Percentiles rank a stretch among this genome's conserved stretches.
Conservation (phyloP, 2,797 vertebrate genomes). For the Podarcis siculus region DNA sequence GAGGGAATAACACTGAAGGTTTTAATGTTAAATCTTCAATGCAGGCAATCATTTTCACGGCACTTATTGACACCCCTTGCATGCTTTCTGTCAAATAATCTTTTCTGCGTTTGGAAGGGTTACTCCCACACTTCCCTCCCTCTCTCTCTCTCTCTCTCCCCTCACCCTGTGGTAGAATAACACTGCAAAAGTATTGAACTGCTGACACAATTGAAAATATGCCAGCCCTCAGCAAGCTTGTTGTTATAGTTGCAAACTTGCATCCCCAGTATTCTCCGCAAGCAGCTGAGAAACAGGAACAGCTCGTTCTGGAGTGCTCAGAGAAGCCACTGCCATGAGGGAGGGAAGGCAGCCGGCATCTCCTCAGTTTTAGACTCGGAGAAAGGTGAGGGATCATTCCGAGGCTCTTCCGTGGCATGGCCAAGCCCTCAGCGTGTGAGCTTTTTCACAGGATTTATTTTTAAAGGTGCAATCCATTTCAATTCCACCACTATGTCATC, state of each 20-base stretch:
- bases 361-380: conserved; percentile 67
- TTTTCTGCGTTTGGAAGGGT: conserved; percentile 49
- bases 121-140: conserved; percentile 6
- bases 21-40: conserved; percentile 58
- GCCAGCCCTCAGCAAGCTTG: conserved; percentile 72
- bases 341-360: conserved; percentile 29
- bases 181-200: conserved; percentile 71
- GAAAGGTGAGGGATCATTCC: conserved; percentile 67
- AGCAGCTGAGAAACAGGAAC: conserved; percentile 70
- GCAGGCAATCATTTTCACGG: conserved; percentile 17
- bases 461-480: conserved; percentile 77
- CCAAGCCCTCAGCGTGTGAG: conserved; percentile 68
- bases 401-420: conserved; percentile 61
- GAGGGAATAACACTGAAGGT: conserved; percentile 34
- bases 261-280: conserved; percentile 65
- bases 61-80: conserved; percentile 47
- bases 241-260: conserved; percentile 74
- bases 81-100: conserved; percentile 58
- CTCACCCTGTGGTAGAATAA: conserved; percentile 55
- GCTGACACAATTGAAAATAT: conserved; percentile 74
- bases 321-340: conserved; percentile 25
- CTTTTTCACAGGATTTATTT: conserved; percentile 72
- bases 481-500: conserved; percentile 76
- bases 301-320: conserved; percentile 48
- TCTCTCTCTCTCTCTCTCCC: background rate